phyloP scores from a whole-genome alignment of 2,797 vertebrate genomes.

The Enteromius paludinosus region DNA sequence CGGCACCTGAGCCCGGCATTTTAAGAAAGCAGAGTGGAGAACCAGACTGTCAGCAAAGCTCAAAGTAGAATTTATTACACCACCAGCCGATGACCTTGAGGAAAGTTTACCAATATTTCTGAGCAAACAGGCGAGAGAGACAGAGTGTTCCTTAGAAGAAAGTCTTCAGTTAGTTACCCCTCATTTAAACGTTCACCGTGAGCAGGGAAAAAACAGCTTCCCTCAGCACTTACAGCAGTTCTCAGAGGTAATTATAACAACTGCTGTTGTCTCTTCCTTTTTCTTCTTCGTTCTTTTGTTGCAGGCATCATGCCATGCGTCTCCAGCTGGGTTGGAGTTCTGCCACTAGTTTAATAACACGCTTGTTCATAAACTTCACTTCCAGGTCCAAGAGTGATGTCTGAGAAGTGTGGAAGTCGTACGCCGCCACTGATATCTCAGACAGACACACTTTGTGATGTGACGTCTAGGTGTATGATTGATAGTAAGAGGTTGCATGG shows the following conservation, averaged over 20 bases:
- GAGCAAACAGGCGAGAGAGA: conserved; percentile 45
- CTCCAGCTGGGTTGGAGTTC: conserved; percentile 39
- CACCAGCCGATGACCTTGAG: conserved; percentile 71
- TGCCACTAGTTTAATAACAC: conserved; percentile 33
- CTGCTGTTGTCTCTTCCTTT: conserved; percentile 31
- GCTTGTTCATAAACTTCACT: conserved; percentile 37
- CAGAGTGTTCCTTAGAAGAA: conserved; percentile 38
- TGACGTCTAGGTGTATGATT: neutral
- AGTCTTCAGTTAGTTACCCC: conserved; percentile 4
- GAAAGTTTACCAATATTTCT: conserved; percentile 70
- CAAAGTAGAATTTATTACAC: conserved; percentile 71
- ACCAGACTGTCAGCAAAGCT: conserved; percentile 68
- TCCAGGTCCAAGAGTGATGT: conserved; percentile 10
- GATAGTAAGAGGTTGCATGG: neutral
- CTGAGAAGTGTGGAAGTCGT: neutral
- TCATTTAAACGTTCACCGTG: conserved; percentile 3
- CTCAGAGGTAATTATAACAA: conserved; percentile 47
- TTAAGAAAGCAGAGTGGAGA: conserved; percentile 56
- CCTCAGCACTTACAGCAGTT: conserved; percentile 56
- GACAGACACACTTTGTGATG: conserved; percentile 20
- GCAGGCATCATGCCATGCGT: conserved; percentile 8
- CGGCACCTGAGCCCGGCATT: neutral
- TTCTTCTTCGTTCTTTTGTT: neutral
- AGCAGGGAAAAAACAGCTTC: conserved; percentile 41
- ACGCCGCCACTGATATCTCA: conserved; percentile 23